Conservation (phyloP, 2,888 invertebrate genomes). For the Aleiodes leptofemur region DNA sequence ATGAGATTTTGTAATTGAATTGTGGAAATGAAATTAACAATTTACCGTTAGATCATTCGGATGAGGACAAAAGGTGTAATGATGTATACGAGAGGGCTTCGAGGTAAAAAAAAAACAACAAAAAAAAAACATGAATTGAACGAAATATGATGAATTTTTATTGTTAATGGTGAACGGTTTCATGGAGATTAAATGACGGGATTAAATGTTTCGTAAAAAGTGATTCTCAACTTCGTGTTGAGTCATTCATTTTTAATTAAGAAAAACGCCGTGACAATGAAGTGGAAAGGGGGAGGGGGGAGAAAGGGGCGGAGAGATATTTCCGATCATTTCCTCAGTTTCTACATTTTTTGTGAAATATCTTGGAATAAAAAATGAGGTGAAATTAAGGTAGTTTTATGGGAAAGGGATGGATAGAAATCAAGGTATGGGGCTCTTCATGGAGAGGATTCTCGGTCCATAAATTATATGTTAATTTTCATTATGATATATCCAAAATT, state of each 20-base stretch:
- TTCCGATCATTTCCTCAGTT: no score
- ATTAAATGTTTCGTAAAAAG: slow-evolving; percentile 49
- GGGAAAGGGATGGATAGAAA: no score
- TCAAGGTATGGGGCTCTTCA: no score
- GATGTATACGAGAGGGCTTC: slow-evolving; percentile 28
- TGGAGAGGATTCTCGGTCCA: no score
- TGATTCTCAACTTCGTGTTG: slow-evolving; percentile 60
- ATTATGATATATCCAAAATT: no score
- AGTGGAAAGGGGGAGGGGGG: slow-evolving; percentile 52
- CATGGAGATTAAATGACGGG: slow-evolving; percentile 42
- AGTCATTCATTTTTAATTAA: slow-evolving; percentile 74
- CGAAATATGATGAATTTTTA: slow-evolving; percentile 22
- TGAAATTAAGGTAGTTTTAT: no score
- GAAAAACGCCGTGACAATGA: slow-evolving; percentile 69
- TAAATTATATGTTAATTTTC: no score
- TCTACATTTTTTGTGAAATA: no score
- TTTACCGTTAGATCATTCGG: slow-evolving; percentile 20
- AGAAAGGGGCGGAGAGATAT: not conserved
- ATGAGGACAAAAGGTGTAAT: slow-evolving; percentile 33
- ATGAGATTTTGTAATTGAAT: slow-evolving; percentile 36
- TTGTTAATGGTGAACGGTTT: slow-evolving; percentile 39
- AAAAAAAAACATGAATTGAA: slow-evolving; percentile 5
- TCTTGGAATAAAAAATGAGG: no score
- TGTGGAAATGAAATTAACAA: slow-evolving; percentile 26
- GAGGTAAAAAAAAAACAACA: slow-evolving; percentile 2